phyloP scores from a whole-genome alignment of 2,888 invertebrate genomes.

The Xestia xanthographa region DNA sequence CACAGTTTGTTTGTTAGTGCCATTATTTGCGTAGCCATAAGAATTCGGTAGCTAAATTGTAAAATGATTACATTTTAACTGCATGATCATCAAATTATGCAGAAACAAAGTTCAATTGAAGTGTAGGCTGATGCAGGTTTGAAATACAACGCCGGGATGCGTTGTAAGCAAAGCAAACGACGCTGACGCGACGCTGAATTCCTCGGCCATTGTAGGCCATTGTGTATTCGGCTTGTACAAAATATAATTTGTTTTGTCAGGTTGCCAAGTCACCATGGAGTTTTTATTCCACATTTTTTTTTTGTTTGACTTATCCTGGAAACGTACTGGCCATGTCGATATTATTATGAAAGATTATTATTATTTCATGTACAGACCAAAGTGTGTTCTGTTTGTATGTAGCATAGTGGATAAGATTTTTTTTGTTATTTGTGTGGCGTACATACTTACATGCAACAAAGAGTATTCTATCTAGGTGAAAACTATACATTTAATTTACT shows the following conservation, averaged over 20 bases:
- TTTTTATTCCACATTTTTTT: background rate
- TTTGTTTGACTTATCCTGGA: background rate
- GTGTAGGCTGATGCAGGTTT: background rate
- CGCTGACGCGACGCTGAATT: no score
- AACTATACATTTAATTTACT: background rate
- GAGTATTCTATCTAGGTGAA: background rate
- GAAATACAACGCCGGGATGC: background rate
- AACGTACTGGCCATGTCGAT: background rate
- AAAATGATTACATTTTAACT: background rate
- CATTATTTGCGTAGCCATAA: background rate
- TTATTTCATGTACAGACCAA: background rate
- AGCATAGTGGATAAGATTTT: fast-evolving
- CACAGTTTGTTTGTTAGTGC: background rate
- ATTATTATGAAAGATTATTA: background rate
- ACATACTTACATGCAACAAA: background rate
- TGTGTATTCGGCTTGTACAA: slow-evolving; percentile 1
- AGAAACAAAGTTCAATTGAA: slow-evolving; percentile 1
- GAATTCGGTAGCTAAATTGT: background rate
- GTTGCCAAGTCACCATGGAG: background rate
- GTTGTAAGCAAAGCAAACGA: background rate
- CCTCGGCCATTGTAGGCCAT: background rate
- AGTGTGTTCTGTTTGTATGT: background rate
- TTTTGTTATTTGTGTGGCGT: background rate
- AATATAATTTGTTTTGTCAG: background rate
- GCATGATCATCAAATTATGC: background rate